Conservation (phyloP, 2,113 vertebrate species). For the Esox niger region DNA sequence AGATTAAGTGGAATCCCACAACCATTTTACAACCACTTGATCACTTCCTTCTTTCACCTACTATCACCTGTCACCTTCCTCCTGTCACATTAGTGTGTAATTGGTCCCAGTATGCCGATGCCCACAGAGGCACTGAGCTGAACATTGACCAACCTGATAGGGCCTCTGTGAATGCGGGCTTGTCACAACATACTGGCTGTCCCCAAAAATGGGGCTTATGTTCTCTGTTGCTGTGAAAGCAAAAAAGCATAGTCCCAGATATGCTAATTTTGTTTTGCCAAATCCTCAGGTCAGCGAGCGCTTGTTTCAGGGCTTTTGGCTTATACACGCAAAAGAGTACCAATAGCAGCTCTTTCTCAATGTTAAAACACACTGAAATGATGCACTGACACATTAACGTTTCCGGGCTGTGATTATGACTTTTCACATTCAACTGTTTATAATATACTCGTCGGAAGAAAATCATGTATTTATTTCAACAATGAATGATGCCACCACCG, state of each 20-base stretch:
- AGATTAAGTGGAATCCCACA: background rate
- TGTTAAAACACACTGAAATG: slow-evolving; percentile 10
- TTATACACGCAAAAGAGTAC: background rate
- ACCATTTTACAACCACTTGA: background rate
- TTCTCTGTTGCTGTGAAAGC: background rate
- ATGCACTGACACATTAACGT: slow-evolving; percentile 2
- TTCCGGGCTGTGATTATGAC: slow-evolving; percentile 3
- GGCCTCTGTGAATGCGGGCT: background rate
- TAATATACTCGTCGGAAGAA: background rate
- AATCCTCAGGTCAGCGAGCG: too few species aligned
- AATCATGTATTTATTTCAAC: background rate
- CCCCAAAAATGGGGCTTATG: slow-evolving; percentile 6
- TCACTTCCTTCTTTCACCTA: background rate
- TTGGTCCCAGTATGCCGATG: slow-evolving; percentile 28
- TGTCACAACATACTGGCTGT: slow-evolving; percentile 14
- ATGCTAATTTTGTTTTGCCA: too few species aligned
- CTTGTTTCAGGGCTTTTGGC: background rate
- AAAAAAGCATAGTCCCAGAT: background rate
- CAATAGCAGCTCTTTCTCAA: background rate
- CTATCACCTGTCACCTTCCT: too few species aligned
- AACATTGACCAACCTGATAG: background rate
- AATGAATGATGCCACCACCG: background rate
- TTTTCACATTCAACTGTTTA: background rate
- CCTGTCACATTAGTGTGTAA: slow-evolving; percentile 9
- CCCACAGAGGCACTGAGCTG: background rate